Percentiles rank a stretch among this genome's conserved stretches.
Conservation (phyloP, 23 tunicate species). For the Clavelina lepadiformis region DNA sequence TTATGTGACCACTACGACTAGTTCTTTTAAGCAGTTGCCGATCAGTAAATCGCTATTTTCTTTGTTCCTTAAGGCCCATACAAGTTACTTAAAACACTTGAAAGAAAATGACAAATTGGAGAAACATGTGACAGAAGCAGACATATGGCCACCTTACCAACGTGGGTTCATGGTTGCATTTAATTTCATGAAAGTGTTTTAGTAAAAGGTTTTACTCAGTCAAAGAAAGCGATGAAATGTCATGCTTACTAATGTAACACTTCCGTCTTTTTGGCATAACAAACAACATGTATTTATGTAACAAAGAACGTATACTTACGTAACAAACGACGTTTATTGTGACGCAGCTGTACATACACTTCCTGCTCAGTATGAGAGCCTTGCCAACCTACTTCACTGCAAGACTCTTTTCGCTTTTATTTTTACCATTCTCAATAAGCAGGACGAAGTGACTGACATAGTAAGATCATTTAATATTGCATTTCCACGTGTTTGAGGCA, state of each 20-base stretch:
- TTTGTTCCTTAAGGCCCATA: slow-evolving; percentile 50
- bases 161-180: too few species aligned
- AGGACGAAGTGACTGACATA: slow-evolving; percentile 47
- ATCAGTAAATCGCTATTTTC: too few species aligned
- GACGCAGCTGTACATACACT: too few species aligned
- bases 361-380: too few species aligned
- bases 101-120: slow-evolving; percentile 16
- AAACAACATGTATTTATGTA: background rate
- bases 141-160: slow-evolving; percentile 59
- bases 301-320: too few species aligned
- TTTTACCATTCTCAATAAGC: slow-evolving; percentile 46
- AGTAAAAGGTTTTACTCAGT: too few species aligned
- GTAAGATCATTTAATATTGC: slow-evolving; percentile 19
- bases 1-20: too few species aligned
- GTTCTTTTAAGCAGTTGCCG: too few species aligned
- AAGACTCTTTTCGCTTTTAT: slow-evolving; percentile 31
- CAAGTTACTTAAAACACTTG: slow-evolving; percentile 52
- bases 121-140: slow-evolving; percentile 17
- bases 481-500: too few species aligned
- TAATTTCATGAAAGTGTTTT: too few species aligned
- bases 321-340: too few species aligned
- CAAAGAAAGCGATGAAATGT: too few species aligned
- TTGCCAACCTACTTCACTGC: slow-evolving; percentile 61
- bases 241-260: background rate
- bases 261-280: background rate